Conservation (phyloP, 2,113 vertebrate species). For the Melanerpes formicivorus region DNA sequence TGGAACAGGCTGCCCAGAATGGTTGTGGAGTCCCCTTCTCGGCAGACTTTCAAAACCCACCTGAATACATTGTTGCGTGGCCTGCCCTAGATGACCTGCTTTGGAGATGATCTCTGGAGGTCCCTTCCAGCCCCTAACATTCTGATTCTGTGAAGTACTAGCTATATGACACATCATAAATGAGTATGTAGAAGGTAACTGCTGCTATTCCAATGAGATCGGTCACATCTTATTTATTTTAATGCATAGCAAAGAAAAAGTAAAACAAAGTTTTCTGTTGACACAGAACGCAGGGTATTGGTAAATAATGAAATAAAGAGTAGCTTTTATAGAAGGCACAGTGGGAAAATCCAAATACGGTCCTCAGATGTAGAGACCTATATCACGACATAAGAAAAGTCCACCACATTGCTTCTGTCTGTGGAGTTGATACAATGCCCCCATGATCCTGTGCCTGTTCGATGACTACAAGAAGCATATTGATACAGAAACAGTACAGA, state of each 20-base stretch:
- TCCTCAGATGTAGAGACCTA: background rate
- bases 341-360: background rate
- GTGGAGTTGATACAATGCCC: background rate
- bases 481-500: background rate
- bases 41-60: no score
- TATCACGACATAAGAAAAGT: background rate
- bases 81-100: no score
- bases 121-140: no score
- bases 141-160: background rate
- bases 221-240: background rate
- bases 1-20: no score
- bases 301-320: background rate
- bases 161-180: background rate
- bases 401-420: background rate
- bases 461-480: background rate
- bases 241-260: background rate
- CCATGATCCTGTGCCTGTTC: background rate
- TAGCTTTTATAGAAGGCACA: background rate
- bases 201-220: background rate
- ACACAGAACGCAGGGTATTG: background rate
- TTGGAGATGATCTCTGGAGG: no score
- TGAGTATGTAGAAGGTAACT: background rate
- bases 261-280: background rate
- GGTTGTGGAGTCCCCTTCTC: no score
- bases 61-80: no score